Percentiles rank a stretch among this genome's conserved stretches.
Evolutionary conservation across 2,113 vertebrate species (phyloP).

Genomic region (Oreochromis niloticus): DNA sequence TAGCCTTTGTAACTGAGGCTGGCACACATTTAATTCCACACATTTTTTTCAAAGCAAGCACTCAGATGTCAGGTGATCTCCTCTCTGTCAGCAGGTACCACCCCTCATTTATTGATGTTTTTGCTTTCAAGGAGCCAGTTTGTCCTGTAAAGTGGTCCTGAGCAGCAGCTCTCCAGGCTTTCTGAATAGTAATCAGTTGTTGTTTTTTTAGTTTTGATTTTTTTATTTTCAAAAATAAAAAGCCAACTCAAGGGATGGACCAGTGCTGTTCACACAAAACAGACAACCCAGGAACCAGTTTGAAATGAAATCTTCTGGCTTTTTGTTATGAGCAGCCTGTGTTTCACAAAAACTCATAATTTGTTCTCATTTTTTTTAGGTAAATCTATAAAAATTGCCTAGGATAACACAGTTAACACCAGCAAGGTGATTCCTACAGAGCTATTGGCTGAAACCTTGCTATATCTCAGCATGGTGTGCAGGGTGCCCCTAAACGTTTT

Average conservation of each 20-base stretch:
- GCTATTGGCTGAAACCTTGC: not conserved
- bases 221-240: not conserved
- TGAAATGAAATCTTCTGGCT: not conserved
- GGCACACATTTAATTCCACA: not conserved
- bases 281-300: not conserved
- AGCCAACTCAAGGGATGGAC: not conserved
- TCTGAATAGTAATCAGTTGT: not conserved
- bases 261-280: not conserved
- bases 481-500: not conserved
- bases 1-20: not conserved
- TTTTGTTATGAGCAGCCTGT: not conserved
- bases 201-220: not conserved
- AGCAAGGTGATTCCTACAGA: not conserved
- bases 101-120: not conserved
- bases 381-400: not conserved
- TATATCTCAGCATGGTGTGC: not conserved
- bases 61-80: not conserved
- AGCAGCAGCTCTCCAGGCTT: not conserved
- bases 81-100: not conserved
- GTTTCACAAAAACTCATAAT: not conserved
- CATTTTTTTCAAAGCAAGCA: not conserved
- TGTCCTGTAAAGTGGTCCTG: not conserved
- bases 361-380: not conserved
- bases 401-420: not conserved
- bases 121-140: not conserved